Percentiles rank a stretch among this genome's conserved stretches.
Conservation (phyloP, 2,113 vertebrate genomes). For the Meles meles region DNA sequence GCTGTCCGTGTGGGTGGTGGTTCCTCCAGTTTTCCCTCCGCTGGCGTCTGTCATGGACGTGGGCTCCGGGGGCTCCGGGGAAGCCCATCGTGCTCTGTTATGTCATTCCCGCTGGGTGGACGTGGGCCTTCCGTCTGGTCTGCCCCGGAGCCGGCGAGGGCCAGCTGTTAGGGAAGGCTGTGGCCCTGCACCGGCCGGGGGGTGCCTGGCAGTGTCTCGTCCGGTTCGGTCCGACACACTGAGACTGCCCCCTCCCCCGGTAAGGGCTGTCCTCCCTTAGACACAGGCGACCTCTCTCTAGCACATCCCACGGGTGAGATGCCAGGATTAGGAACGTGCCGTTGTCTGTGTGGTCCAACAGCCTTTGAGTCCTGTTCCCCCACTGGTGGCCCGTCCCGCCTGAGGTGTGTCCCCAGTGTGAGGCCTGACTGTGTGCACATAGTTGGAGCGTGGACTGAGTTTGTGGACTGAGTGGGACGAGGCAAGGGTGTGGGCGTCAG, state of each 20-base stretch:
- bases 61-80: not conserved
- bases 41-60: not conserved
- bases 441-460: rapidly evolving
- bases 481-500: rapidly evolving
- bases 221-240: rapidly evolving
- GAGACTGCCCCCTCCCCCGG: not conserved
- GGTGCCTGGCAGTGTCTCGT: too few species aligned
- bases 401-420: too few species aligned
- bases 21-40: not conserved
- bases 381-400: too few species aligned
- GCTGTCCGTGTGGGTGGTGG: not conserved
- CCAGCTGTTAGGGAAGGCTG: not conserved
- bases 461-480: not conserved
- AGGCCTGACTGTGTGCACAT: too few species aligned
- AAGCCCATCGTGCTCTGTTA: not conserved
- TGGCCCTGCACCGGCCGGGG: not conserved
- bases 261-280: not conserved
- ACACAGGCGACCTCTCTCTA: not conserved
- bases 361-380: not conserved
- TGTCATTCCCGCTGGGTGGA: not conserved
- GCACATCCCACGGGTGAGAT: not conserved
- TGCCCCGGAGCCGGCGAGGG: not conserved
- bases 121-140: not conserved
- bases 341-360: not conserved
- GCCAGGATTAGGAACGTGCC: not conserved